phyloP scores from a whole-genome alignment of 2,113 vertebrate genomes.

The Polypterus senegalus region DNA sequence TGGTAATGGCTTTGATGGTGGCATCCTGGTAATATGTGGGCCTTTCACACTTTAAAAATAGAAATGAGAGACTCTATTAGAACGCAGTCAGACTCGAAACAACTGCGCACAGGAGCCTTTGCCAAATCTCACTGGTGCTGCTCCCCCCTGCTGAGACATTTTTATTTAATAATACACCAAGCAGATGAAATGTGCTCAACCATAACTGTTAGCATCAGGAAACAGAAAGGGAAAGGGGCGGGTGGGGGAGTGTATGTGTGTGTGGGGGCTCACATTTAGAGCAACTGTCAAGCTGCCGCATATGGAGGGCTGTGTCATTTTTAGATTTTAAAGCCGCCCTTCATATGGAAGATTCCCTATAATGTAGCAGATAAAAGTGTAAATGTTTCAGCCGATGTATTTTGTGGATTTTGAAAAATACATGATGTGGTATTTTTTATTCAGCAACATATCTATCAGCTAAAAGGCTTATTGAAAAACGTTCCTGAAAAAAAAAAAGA shows the following conservation, averaged over 20 bases:
- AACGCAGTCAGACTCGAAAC: slow-evolving; percentile 19
- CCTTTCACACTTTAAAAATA: slow-evolving; percentile 38
- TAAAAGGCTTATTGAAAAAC: background rate
- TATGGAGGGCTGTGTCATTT: background rate
- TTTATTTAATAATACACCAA: slow-evolving; percentile 6
- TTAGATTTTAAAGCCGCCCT: background rate
- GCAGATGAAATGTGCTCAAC: background rate
- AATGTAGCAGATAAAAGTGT: background rate
- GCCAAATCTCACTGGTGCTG: slow-evolving; percentile 21
- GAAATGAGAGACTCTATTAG: slow-evolving; percentile 26
- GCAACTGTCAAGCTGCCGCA: background rate
- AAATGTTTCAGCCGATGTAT: background rate
- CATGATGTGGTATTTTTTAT: background rate
- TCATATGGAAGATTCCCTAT: no score
- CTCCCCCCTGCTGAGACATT: slow-evolving; percentile 17
- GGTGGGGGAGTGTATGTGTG: no score
- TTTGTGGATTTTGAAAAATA: background rate
- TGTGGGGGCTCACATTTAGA: background rate
- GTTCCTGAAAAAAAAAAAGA: background rate
- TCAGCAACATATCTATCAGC: background rate
- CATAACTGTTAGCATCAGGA: background rate
- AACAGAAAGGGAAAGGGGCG: background rate
- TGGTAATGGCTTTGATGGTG: slow-evolving; percentile 23
- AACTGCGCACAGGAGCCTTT: slow-evolving; percentile 20
- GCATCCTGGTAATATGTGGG: slow-evolving; percentile 26